phyloP scores from a whole-genome alignment of 1,140 invertebrate genomes.

The Leptinotarsa lineolata region DNA sequence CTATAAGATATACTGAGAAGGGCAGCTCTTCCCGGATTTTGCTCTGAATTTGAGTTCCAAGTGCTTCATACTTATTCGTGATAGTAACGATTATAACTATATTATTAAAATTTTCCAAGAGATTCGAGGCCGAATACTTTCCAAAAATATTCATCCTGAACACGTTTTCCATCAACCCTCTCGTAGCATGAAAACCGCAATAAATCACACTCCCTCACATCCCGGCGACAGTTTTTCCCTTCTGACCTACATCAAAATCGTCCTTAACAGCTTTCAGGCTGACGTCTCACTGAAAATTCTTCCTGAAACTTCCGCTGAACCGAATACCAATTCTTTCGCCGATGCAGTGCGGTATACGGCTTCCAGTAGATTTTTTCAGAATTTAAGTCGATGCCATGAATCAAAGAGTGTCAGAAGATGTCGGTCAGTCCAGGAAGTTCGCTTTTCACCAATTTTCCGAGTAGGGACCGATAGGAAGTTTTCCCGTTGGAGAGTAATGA shows the following conservation, averaged over 20 bases:
- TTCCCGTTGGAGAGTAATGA: constrained; percentile 10
- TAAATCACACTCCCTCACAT: constrained; percentile 2
- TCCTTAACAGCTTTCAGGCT: background rate
- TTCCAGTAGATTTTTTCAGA: constrained; percentile 12
- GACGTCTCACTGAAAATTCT: constrained; percentile 12
- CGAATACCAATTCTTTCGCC: constrained; percentile 12
- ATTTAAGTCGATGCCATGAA: constrained; percentile 13
- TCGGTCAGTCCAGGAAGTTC: constrained; percentile 16
- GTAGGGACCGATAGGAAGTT: constrained; percentile 5
- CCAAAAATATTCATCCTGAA: background rate
- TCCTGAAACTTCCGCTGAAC: constrained; percentile 1
- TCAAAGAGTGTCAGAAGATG: constrained; percentile 18
- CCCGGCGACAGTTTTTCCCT: background rate
- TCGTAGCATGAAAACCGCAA: background rate
- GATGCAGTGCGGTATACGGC: background rate
- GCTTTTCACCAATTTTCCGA: constrained; percentile 14
- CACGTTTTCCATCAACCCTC: background rate
- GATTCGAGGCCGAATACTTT: too few relatives aligned
- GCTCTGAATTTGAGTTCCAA: too few relatives aligned
- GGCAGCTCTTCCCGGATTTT: too few relatives aligned
- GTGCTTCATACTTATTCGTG: too few relatives aligned
- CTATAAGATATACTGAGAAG: too few relatives aligned
- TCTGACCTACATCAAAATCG: constrained; percentile 8
- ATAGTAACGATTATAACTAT: too few relatives aligned
- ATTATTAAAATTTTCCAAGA: too few relatives aligned